These are phyloP conservation scores for Aldabrachelys gigantea DNA, from an alignment of 2,113 vertebrate species.

Conservation along the genomic window DNA sequence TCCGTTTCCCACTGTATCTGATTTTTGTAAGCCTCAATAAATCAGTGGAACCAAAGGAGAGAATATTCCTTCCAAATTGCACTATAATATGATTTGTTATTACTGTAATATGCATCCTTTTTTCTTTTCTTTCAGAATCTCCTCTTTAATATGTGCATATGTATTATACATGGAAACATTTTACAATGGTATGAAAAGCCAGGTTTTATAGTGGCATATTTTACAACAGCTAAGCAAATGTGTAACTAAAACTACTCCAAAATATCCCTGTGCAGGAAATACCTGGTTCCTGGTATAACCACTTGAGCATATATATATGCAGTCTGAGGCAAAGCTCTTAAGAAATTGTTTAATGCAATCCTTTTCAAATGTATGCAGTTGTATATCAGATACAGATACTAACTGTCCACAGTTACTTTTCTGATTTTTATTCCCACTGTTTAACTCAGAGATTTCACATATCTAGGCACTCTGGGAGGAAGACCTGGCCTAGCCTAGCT, in stretches of 20 bases:
- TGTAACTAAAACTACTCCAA: not conserved
- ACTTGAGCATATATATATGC: not conserved
- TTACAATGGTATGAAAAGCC: not conserved
- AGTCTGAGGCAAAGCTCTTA: not conserved
- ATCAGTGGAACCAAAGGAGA: slow-evolving; percentile 24
- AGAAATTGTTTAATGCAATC: slow-evolving; percentile 1
- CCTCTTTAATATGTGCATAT: not conserved
- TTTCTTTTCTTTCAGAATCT: not conserved
- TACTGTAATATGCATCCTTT: not conserved
- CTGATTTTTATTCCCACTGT: slow-evolving; percentile 19
- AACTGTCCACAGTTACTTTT: not conserved
- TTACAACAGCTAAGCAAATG: not conserved
- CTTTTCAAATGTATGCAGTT: not conserved
- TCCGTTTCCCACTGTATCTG: not conserved
- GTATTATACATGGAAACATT: not conserved
- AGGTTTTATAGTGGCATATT: not conserved
- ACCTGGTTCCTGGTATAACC: not conserved
- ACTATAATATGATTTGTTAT: not conserved
- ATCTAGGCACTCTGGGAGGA: not conserved
- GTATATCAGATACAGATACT: not conserved
- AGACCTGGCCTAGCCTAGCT: not conserved
- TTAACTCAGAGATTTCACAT: not conserved
- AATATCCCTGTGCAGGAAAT: not conserved
- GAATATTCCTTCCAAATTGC: not conserved
- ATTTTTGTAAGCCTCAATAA: not conserved